These are phyloP conservation scores for Melanchra persicariae DNA, from an alignment of 2,888 invertebrate species.

Conservation along the genomic window DNA sequence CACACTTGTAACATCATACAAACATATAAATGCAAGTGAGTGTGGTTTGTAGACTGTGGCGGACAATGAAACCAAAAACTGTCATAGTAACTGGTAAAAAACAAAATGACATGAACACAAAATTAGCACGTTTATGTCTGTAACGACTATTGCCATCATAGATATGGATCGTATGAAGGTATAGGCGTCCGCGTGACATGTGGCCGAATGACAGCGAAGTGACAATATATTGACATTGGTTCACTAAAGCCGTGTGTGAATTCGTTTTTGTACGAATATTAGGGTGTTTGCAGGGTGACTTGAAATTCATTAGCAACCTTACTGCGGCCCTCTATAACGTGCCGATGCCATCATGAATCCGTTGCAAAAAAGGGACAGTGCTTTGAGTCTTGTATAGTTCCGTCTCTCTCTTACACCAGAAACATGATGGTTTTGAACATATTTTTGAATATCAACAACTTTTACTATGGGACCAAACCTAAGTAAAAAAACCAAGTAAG, in stretches of 20 bases:
- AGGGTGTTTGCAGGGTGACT: conserved; percentile 19
- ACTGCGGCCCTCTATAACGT: too few species aligned
- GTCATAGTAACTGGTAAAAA: conserved; percentile 61
- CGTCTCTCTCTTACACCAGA: too few species aligned
- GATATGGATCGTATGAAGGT: conserved; percentile 82
- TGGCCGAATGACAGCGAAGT: conserved; percentile 29
- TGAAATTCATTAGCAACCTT: neutral
- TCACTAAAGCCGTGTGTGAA: conserved; percentile 37
- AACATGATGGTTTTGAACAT: too few species aligned
- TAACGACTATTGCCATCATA: conserved; percentile 76
- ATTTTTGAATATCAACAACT: too few species aligned
- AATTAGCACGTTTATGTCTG: conserved; percentile 41
- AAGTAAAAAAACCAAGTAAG: too few species aligned
- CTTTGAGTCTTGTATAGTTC: too few species aligned
- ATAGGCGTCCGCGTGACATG: conserved; percentile 74
- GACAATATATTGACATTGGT: conserved; percentile 28
- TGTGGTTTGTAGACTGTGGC: conserved; percentile 89
- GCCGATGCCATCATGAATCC: too few species aligned
- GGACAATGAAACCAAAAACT: conserved; percentile 74
- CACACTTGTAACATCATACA: conserved; percentile 73
- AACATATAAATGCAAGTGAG: conserved; percentile 89
- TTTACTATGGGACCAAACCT: neutral
- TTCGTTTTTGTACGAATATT: conserved; percentile 10
- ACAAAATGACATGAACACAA: conserved; percentile 55
- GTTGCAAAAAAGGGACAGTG: too few species aligned